A percentile compares a stretch with the other conserved stretches of the same genome.
phyloP scores from a whole-genome alignment of 2,888 invertebrate species.

The Stegana nigrithorax region DNA sequence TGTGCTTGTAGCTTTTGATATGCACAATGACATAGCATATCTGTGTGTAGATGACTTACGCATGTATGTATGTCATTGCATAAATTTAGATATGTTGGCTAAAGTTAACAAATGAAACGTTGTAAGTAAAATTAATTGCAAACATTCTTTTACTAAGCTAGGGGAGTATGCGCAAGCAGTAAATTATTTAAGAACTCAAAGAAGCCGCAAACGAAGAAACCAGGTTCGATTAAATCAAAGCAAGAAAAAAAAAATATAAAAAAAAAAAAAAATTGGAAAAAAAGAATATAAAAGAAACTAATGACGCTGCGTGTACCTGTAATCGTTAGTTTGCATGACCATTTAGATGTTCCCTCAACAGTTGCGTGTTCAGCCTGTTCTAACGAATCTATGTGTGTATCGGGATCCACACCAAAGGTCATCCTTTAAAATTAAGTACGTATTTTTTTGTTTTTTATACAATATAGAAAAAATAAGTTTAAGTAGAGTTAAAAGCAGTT shows the following conservation, averaged over 20 bases:
- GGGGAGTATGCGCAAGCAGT: no score
- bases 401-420: constrained; percentile 97
- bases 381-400: constrained; percentile 97
- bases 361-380: constrained; percentile 98
- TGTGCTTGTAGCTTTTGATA: no score
- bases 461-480: constrained; percentile 13
- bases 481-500: no score
- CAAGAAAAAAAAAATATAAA: background rate
- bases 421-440: constrained; percentile 76
- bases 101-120: no score
- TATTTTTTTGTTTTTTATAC: constrained; percentile 20
- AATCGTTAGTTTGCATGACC: constrained; percentile 99
- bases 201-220: background rate
- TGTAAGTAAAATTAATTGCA: no score
- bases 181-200: no score
- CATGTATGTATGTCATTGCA: no score
- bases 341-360: constrained; percentile 98
- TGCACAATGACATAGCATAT: no score
- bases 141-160: no score
- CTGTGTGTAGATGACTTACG: no score
- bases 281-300: background rate
- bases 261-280: constrained; percentile 4
- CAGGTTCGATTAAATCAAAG: background rate
- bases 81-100: no score
- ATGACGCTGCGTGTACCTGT: constrained; percentile 79